Base-by-base conservation (phyloP, 2,888 invertebrate species). In the Octodonta nipae region DNA sequence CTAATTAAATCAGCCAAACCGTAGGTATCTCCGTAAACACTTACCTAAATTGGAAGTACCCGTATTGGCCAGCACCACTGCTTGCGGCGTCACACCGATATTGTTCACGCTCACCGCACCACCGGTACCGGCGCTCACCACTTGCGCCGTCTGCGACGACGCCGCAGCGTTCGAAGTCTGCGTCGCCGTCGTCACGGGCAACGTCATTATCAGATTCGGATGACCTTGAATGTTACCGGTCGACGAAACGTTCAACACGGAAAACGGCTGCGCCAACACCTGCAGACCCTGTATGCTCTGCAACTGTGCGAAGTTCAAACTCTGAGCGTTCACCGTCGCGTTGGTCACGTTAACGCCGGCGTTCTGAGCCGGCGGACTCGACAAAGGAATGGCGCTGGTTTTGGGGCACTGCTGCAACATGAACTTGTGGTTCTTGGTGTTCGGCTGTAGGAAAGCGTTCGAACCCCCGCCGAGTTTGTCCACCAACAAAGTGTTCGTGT, bases 251-350 rank as follows among this genome's bases (percentile, higher is more conserved):
- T 75, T 78, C 37, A 83, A 61, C 24, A 81, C 78, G 49, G 83
- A 64, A n/a, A 84, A 73, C 34, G 87, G 71, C 24, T 84, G 85
- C 7, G 85, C 82, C 50, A 87, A 75, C 55, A 86, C 83, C 57
- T 83, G 83, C 30, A 84, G 62, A 15, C 80, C 80, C 38, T 81
- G 75, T 33, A 82, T 59, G 47, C 65, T 74, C 46, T 74, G 73
- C 39, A 76, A 58, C 52, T 71, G 73, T 32, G 81, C 73, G 45
- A 83, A 65, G 59, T 82, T 82, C 44, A 84, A 68, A 46, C 81
- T 78, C 65, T 82, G 75, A 34, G 75, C 61, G 64, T 67, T 58
- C 63, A 63, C 56, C 38, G 52, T 58, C n/a, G n/a, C n/a, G n/a
- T n/a, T n/a, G n/a, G n/a, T n/a, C n/a, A n/a, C n/a, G n/a, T n/a